Evolutionary conservation across 2,888 invertebrate species (phyloP).

Genomic region (Orthosia cruda): DNA sequence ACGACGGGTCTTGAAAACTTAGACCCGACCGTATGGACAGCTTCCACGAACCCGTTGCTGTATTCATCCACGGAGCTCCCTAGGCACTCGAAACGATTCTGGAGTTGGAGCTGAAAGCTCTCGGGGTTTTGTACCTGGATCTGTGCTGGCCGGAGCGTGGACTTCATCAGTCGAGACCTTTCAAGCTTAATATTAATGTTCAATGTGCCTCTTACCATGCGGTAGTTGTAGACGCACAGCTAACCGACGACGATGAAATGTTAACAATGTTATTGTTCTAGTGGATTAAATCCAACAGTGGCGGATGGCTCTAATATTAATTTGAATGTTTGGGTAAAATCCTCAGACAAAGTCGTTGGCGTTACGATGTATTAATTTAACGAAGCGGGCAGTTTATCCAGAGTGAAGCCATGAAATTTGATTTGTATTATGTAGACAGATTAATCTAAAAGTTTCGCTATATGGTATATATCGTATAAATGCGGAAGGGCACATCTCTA

Average conservation of each 20-base stretch:
- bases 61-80: no score
- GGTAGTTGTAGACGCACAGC: constrained; percentile 81
- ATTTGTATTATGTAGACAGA: constrained; percentile 73
- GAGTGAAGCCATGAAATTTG: constrained; percentile 75
- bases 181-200: no score
- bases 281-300: constrained; percentile 85
- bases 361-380: constrained; percentile 83
- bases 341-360: constrained; percentile 80
- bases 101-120: no score
- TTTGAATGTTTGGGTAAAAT: constrained; percentile 86
- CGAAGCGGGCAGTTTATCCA: constrained; percentile 77
- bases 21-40: no score
- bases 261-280: constrained; percentile 89
- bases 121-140: no score
- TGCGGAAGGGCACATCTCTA: constrained; percentile 28
- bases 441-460: constrained; percentile 70
- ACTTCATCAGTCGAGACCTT: no score
- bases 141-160: no score
- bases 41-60: no score
- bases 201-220: no score
- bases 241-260: constrained; percentile 87
- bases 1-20: no score
- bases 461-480: constrained; percentile 57
- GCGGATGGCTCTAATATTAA: constrained; percentile 85
- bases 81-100: no score